phyloP scores from a whole-genome alignment of 2,888 invertebrate species.

The Harmothoe impar region DNA sequence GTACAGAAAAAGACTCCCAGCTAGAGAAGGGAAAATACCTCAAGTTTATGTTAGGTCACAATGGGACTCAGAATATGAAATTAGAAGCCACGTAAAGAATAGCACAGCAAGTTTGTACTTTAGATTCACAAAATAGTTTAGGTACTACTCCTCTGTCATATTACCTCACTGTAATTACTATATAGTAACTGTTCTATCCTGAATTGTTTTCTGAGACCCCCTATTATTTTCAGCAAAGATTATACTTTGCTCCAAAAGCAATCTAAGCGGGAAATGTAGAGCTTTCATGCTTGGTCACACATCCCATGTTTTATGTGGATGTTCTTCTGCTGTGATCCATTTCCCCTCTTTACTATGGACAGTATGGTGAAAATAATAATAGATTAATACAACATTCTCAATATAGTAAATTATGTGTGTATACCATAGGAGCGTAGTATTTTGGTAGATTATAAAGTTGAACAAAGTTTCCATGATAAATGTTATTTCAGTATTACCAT shows the following conservation, averaged over 20 bases:
- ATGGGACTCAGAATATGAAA: constrained; percentile 55
- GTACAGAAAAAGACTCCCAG: constrained; percentile 31
- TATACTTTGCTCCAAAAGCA: background rate
- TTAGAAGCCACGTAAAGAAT: no score
- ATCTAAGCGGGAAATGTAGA: background rate
- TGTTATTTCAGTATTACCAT: constrained; percentile 15
- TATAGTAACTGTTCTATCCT: no score
- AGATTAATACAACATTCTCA: background rate
- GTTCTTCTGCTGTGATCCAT: background rate
- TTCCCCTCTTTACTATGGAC: background rate
- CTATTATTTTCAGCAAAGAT: no score
- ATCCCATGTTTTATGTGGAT: background rate
- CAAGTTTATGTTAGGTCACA: constrained; percentile 33
- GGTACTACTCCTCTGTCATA: no score
- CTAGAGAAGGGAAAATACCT: constrained; percentile 50
- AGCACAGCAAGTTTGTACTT: background rate
- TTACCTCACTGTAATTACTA: no score
- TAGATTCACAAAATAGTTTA: background rate
- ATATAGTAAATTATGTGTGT: background rate
- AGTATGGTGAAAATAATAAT: background rate
- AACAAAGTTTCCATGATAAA: constrained; percentile 10
- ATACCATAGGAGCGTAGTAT: background rate
- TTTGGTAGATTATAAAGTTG: background rate
- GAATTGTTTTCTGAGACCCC: no score
- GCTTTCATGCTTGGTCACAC: background rate